phyloP scores from a whole-genome alignment of 2,888 invertebrate genomes.

The Philaethria dido region DNA sequence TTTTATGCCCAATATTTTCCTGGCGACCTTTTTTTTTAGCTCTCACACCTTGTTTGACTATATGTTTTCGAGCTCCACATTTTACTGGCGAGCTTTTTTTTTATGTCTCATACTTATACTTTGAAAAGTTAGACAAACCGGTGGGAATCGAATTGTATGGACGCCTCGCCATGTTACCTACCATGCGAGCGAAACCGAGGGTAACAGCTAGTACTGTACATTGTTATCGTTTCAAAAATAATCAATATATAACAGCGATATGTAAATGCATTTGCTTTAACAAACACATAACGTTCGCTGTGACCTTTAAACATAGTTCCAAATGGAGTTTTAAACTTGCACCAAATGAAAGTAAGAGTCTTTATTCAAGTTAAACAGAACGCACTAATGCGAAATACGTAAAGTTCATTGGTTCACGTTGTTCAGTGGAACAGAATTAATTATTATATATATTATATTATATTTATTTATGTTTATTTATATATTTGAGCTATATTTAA shows the following conservation, averaged over 20 bases:
- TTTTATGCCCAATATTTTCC: no score
- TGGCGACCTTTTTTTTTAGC: no score
- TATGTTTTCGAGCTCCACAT: no score
- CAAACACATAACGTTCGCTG: not conserved
- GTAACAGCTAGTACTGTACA: no score
- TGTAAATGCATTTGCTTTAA: slow-evolving; percentile 1
- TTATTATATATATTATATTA: slow-evolving; percentile 3
- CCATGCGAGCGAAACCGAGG: not conserved
- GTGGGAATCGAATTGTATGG: no score
- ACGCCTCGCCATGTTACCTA: no score
- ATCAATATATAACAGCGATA: not conserved
- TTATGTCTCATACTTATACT: no score
- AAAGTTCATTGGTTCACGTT: slow-evolving; percentile 10
- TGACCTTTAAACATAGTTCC: not conserved
- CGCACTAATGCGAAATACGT: slow-evolving; percentile 18
- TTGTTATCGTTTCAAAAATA: not conserved
- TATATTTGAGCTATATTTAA: slow-evolving; percentile 1
- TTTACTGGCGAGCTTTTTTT: no score
- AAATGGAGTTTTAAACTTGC: not conserved
- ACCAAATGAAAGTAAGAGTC: slow-evolving; percentile 15
- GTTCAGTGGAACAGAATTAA: slow-evolving; percentile 6
- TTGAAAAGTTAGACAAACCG: no score
- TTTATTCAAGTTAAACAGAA: slow-evolving; percentile 31
- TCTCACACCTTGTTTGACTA: no score
- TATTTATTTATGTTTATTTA: not conserved